Base-by-base conservation (phyloP, 1,140 invertebrate genomes). In the Cephus cinctus region DNA sequence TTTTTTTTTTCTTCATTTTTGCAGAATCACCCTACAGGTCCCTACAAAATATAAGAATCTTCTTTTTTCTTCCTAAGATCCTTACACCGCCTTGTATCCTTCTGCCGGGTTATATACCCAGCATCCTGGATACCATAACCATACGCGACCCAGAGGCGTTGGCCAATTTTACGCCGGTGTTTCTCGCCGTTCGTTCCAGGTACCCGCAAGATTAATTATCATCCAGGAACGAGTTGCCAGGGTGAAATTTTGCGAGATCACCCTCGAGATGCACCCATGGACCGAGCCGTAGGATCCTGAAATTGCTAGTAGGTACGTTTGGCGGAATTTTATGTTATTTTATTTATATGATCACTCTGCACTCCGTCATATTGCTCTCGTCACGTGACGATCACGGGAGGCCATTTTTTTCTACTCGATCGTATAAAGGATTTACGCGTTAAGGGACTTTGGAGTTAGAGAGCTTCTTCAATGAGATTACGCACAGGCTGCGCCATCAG, bases 401-500 rank as follows among this genome's bases (percentile, higher is more conserved):
- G 23, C 42, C 43, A 34, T 58, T 54, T 27, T 16, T 43, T 16
- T 15, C 8, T 27, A 35, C 34, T 19, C 6, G 32, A 25, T 25
- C 36, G 35, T 8, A 15, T 49, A 35, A 42, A 43, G 57, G 54
- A 50, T 52, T 63, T 63, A 59, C 38, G 19, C 25, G 49, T 40
- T 31, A n/a, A n/a, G n/a, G 27, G 55, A 59, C 53, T 59, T 59
- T 52, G 59, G 59, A 60, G 58, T 65, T 65, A 55, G 54, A 57
- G 53, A 65, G 64, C 57, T 67, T 69, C 63, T 15, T 31, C 43
- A 67, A 67, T 46, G 41, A 58, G 62, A 65, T 67, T 62, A 61
- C 32, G 23, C 30, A 38, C 19, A 35, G 12, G 20, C 14, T n/a
- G 20, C 22, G 27, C 42, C 34, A 25, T 43, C 42, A 52, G 56